These are phyloP conservation scores for Stenotaenia linearis DNA, from an alignment of 2,888 invertebrate genomes.

Conservation along the genomic window DNA sequence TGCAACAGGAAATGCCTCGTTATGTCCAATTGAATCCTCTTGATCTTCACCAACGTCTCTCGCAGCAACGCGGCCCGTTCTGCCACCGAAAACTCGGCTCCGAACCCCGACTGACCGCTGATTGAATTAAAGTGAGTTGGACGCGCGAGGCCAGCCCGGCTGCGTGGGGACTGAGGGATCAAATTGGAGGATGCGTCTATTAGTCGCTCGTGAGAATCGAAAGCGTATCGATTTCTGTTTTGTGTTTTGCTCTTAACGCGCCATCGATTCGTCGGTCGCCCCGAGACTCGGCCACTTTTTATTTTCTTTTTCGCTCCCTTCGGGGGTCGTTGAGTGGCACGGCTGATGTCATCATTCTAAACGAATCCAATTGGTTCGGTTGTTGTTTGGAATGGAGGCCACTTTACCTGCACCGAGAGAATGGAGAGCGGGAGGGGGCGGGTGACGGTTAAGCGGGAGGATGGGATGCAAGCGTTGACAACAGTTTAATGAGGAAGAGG, in stretches of 20 bases:
- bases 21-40: not conserved
- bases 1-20: conserved; percentile 13
- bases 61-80: not conserved
- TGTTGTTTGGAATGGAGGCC: conserved; percentile 5
- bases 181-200: not conserved
- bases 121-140: conserved; percentile 11
- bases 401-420: not conserved
- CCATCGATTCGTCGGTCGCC: no score
- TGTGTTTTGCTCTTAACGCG: no score
- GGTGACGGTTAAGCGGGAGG: not conserved
- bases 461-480: not conserved
- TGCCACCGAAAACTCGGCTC: not conserved
- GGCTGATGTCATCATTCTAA: conserved; percentile 1
- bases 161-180: not conserved
- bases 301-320: not conserved
- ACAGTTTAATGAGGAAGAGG: conserved; percentile 12
- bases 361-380: not conserved
- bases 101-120: not conserved
- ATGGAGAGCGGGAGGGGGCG: not conserved
- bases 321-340: conserved; percentile 2
- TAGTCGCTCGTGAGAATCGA: not conserved
- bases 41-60: not conserved
- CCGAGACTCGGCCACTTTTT: not conserved
- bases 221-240: not conserved
- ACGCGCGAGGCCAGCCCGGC: not conserved